Conservation (phyloP, 1,140 invertebrate species). For the Geopemphigus sp. region DNA sequence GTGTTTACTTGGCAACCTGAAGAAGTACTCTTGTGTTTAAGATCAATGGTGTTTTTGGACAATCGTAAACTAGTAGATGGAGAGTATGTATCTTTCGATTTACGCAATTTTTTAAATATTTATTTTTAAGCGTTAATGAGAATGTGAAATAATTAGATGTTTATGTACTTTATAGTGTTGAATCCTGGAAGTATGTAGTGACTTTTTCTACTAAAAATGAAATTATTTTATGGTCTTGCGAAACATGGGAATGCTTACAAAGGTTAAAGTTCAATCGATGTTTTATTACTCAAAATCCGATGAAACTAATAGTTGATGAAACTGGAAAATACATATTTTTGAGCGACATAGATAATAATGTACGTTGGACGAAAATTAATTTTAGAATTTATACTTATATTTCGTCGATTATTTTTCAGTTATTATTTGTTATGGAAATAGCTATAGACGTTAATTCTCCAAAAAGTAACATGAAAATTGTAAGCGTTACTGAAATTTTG, state of each 20-base stretch:
- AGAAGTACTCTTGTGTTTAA: constrained; percentile 72
- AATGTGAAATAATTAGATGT: neutral
- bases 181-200: constrained; percentile 92
- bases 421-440: constrained; percentile 45
- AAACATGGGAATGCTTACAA: constrained; percentile 87
- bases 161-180: constrained; percentile 61
- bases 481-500: constrained; percentile 34
- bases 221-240: constrained; percentile 91
- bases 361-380: constrained; percentile 47
- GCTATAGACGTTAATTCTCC: neutral
- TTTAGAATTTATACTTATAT: neutral
- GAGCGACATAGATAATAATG: constrained; percentile 74
- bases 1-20: constrained; percentile 90
- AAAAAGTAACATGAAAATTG: constrained; percentile 29
- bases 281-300: constrained; percentile 56
- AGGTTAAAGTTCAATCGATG: constrained; percentile 69
- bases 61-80: constrained; percentile 78
- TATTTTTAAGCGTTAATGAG: neutral
- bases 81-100: constrained; percentile 67
- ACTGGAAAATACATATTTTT: constrained; percentile 79
- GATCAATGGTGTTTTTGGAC: constrained; percentile 86
- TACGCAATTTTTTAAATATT: too few relatives aligned
- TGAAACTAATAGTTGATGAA: constrained; percentile 79
- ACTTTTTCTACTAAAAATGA: constrained; percentile 88
- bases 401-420: constrained; percentile 25